A percentile compares a stretch with the other conserved stretches of the same genome.
These are phyloP conservation scores for Ageneiosus marmoratus DNA, from an alignment of 2,113 vertebrate species.

Conservation along the genomic window DNA sequence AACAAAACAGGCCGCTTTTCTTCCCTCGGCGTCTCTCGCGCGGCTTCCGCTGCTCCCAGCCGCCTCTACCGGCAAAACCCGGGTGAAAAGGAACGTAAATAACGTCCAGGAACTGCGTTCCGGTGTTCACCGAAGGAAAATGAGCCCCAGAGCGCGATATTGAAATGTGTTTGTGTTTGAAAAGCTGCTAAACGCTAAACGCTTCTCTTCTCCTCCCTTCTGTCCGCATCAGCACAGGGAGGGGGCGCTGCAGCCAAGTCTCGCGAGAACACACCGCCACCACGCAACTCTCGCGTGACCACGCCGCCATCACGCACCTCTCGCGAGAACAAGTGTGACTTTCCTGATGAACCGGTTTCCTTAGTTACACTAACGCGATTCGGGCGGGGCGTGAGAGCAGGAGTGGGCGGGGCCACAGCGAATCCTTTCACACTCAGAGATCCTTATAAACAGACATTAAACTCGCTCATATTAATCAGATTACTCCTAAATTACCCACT, in stretches of 20 bases:
- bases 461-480: neutral
- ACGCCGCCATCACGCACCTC: neutral
- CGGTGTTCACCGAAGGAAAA: slow-evolving; percentile 17
- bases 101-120: neutral
- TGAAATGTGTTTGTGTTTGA: slow-evolving; percentile 64
- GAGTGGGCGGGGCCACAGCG: neutral
- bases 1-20: slow-evolving; percentile 72
- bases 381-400: slow-evolving; percentile 13
- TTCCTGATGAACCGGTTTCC: slow-evolving; percentile 41
- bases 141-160: slow-evolving; percentile 40
- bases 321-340: neutral
- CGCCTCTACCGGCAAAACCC: neutral
- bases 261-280: slow-evolving; percentile 66
- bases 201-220: slow-evolving; percentile 66
- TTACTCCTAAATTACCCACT: too few species aligned
- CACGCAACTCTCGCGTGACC: neutral
- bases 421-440: neutral
- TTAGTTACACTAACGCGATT: slow-evolving; percentile 49
- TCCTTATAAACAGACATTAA: neutral
- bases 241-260: slow-evolving; percentile 69
- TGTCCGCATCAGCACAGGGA: slow-evolving; percentile 58
- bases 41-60: slow-evolving; percentile 37
- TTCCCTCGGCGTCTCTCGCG: slow-evolving; percentile 55
- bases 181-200: slow-evolving; percentile 70
- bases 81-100: slow-evolving; percentile 27